Evolutionary conservation across 2,797 vertebrate genomes (phyloP).

Genomic region (Gymnothorax javanicus): DNA sequence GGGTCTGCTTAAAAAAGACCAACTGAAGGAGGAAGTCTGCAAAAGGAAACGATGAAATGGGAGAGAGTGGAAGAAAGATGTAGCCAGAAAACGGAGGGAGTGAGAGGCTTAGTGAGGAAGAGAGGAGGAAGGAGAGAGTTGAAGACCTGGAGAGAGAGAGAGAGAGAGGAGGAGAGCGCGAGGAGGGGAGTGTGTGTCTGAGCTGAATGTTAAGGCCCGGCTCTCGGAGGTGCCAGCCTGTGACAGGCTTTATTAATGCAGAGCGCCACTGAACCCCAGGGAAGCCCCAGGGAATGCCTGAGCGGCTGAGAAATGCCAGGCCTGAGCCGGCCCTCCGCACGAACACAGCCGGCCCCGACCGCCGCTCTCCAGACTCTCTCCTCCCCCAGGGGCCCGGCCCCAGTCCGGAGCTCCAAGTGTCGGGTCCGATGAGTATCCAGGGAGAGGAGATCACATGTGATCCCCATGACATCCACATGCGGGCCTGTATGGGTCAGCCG

Average conservation of each 20-base stretch:
- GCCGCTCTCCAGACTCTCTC: not conserved
- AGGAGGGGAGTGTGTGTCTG: not conserved
- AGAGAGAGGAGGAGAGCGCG: not conserved
- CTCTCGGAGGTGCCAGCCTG: not conserved
- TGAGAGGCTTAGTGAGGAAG: not conserved
- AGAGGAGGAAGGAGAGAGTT: too few relatives aligned
- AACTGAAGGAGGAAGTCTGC: too few relatives aligned
- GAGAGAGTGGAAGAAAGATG: too few relatives aligned
- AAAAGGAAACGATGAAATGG: too few relatives aligned
- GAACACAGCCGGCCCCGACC: not conserved
- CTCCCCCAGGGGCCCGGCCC: not conserved
- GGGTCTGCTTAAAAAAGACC: too few relatives aligned
- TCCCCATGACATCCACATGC: not conserved
- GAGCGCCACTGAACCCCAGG: not conserved
- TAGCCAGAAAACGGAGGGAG: too few relatives aligned
- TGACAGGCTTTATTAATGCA: not conserved
- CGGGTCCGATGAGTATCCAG: not conserved
- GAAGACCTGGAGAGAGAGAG: not conserved
- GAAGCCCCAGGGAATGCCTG: not conserved
- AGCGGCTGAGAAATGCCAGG: not conserved
- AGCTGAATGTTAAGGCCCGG: not conserved
- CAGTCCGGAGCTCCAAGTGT: too few relatives aligned
- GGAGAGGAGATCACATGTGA: not conserved
- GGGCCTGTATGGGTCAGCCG: not conserved
- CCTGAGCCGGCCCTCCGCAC: not conserved